Evolutionary conservation across 2,113 vertebrate species (phyloP).

Genomic region (Peucedramus taeniatus): DNA sequence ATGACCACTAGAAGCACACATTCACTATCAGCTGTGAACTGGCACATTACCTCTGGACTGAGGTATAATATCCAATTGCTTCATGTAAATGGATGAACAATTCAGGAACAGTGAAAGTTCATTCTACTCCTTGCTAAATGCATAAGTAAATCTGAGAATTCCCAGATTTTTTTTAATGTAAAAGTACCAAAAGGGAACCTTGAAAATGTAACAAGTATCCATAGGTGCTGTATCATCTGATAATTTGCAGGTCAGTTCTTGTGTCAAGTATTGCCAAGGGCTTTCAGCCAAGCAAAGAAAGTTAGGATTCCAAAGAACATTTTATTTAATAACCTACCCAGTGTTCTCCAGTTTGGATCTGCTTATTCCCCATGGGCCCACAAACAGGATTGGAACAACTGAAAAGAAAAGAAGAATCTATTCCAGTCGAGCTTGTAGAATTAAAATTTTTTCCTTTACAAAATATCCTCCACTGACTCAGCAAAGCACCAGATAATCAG

Average conservation of each 20-base stretch:
- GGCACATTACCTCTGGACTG: conserved; percentile 71
- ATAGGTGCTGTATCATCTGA: not conserved
- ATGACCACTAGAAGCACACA: rapidly evolving
- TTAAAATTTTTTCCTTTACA: not conserved
- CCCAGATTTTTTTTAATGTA: not conserved
- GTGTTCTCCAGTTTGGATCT: conserved; percentile 85
- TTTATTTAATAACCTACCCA: conserved; percentile 71
- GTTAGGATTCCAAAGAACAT: not conserved
- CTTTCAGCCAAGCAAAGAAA: not conserved
- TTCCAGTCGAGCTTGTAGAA: not conserved
- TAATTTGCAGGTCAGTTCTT: not conserved
- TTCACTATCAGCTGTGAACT: not conserved
- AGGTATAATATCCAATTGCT: conserved; percentile 78
- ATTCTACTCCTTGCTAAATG: not conserved
- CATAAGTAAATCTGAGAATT: not conserved
- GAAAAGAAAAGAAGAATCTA: not conserved
- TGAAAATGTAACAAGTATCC: not conserved
- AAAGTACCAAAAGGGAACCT: not conserved
- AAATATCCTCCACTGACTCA: not conserved
- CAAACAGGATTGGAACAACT: conserved; percentile 88
- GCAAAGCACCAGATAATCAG: not conserved
- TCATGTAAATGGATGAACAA: not conserved
- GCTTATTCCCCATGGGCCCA: conserved; percentile 84
- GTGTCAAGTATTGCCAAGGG: not conserved
- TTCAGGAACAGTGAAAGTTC: not conserved